Evolutionary conservation across 2,888 invertebrate genomes (phyloP).

Genomic region (Odontocolon sp.): DNA sequence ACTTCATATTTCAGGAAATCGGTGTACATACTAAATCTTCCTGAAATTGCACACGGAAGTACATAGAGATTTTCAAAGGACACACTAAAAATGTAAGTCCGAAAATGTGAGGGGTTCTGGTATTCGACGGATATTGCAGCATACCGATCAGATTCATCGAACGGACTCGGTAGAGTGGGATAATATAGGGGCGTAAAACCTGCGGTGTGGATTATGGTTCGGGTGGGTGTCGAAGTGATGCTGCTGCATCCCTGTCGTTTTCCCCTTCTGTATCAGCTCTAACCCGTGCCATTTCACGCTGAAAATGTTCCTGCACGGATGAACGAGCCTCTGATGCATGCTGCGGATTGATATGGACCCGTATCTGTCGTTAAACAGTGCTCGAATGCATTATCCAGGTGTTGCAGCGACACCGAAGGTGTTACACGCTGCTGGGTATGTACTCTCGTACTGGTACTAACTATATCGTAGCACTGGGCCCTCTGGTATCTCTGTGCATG

Average conservation of each 20-base stretch:
- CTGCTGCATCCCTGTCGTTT: background rate
- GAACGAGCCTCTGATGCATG: constrained; percentile 59
- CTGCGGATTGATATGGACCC: constrained; percentile 46
- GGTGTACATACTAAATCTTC: no score
- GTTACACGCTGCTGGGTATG: constrained; percentile 25
- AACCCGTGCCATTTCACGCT: constrained; percentile 66
- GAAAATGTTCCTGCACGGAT: constrained; percentile 68
- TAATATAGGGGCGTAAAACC: constrained; percentile 69
- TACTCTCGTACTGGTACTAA: background rate
- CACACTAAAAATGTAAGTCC: no score
- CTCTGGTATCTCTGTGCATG: constrained; percentile 71
- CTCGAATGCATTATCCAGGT: constrained; percentile 25
- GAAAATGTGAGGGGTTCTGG: no score
- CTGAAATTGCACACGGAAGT: no score
- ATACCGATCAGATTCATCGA: no score
- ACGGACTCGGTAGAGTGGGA: no score
- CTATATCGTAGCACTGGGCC: background rate
- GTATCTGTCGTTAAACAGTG: constrained; percentile 51
- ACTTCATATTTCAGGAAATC: no score
- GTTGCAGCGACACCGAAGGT: constrained; percentile 37
- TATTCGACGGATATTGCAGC: no score
- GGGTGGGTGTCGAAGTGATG: background rate
- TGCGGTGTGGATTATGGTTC: constrained; percentile 52
- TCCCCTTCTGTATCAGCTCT: constrained; percentile 14
- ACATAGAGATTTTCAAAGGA: no score